Base-by-base conservation (phyloP, 1,140 invertebrate species). In the Drosophila auraria region DNA sequence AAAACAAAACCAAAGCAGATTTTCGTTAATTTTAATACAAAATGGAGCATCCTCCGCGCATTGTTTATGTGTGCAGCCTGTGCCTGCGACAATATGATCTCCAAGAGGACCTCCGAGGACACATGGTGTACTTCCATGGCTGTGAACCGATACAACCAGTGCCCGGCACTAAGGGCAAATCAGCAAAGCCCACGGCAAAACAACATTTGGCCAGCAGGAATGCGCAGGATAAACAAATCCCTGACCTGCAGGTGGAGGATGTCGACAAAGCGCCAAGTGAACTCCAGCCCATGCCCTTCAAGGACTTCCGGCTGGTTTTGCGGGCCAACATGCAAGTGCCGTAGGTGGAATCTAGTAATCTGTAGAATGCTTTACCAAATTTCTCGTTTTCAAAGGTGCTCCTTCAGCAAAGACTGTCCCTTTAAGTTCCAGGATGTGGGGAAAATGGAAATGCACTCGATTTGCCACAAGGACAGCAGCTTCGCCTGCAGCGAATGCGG, bases 401-500 rank as follows among this genome's bases (percentile, higher is more conserved):
- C 92, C 25, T 89, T 94, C 40, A 91, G 93, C 57, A 92, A 92
- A 57, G 93, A 93, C 23, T 95, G 95, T 73, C 68, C 86, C 1
- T 94, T 94, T 30, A 94, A 94, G 78, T 95, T 95, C 74, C 91
- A 93, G 56, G 91, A 93, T n/a, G 82, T 91, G 4, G 91, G 93
- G 4, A 93, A 93, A 45, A 91, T 94, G 79, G 78, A 93, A 30
- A 83, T 94, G 59, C 95, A 95, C 70, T 80, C 84, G 1, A 82
- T 92, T 20, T 95, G 94, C 74, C 95, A 95, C 77, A 91, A 92
- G 9, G 63, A 59, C 0, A 49, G 12, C 17, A 86, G 53, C 93
- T 95, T 83, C 93, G 93, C 76, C 23, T 95, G 95, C 82, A 93
- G 69, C 30, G 83, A 94, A 47, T 95, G 95, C 65, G 93, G 94